Evolutionary conservation across 2,888 invertebrate genomes (phyloP).

Genomic region (Andrena marginata): DNA sequence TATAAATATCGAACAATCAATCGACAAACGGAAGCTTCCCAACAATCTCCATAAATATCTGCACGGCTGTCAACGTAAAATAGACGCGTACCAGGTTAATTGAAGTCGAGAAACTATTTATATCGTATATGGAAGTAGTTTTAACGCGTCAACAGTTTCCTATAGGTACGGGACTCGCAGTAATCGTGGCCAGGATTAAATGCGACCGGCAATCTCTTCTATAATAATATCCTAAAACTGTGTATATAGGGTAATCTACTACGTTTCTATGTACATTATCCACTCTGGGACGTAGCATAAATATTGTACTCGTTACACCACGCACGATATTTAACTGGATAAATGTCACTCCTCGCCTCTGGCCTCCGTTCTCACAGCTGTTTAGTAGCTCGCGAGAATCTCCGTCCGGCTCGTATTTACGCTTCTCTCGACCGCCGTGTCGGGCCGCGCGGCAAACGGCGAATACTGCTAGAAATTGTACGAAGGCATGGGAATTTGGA

Average conservation of each 20-base stretch:
- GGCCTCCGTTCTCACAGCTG: not conserved
- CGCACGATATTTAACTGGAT: constrained; percentile 2
- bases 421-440: no score
- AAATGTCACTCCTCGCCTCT: not conserved
- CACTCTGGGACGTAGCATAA: not conserved
- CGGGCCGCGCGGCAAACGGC: no score
- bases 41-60: constrained; percentile 57
- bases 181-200: constrained; percentile 41
- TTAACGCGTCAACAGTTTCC: constrained; percentile 33
- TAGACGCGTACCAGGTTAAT: constrained; percentile 40
- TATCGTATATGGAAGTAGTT: constrained; percentile 43
- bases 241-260: constrained; percentile 17
- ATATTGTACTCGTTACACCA: not conserved
- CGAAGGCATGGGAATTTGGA: no score
- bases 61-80: constrained; percentile 49
- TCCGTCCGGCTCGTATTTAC: not conserved
- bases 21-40: constrained; percentile 28
- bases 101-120: constrained; percentile 44
- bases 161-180: constrained; percentile 2
- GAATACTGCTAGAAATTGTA: no score
- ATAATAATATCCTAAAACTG: constrained; percentile 40
- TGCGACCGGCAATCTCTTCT: constrained; percentile 15
- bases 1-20: constrained; percentile 40
- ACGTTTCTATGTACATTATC: constrained; percentile 30
- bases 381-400: not conserved